A percentile compares a stretch with the other conserved stretches of the same genome.
These are phyloP conservation scores for Strigamia maritima DNA, from an alignment of 2,888 invertebrate species.

Conservation along the genomic window DNA sequence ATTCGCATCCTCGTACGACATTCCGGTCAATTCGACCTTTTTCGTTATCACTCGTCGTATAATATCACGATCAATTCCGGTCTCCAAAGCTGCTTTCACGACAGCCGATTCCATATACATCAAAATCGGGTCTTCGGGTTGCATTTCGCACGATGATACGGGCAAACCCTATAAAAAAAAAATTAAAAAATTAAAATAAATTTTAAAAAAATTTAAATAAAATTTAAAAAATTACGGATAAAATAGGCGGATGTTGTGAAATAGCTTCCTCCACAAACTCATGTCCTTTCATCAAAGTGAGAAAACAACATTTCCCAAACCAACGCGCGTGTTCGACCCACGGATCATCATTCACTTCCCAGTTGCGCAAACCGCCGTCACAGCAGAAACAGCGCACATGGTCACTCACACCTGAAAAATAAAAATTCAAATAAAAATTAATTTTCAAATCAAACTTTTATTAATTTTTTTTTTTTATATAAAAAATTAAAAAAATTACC, in stretches of 20 bases:
- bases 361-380: conserved; percentile 88
- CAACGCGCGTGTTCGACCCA: conserved; percentile 94
- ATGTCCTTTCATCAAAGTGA: conserved; percentile 74
- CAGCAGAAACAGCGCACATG: conserved; percentile 91
- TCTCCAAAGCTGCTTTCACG: conserved; percentile 47
- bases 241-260: too few relatives aligned
- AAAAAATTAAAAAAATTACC: too few relatives aligned
- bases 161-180: not conserved
- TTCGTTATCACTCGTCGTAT: conserved; percentile 47
- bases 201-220: too few relatives aligned
- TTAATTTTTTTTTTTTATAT: not conserved
- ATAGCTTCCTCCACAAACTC: conserved; percentile 65
- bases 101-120: not conserved
- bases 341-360: conserved; percentile 86
- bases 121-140: not conserved
- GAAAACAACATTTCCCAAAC: conserved; percentile 82
- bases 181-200: too few relatives aligned
- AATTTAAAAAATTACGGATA: too few relatives aligned
- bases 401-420: conserved; percentile 63
- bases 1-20: conserved; percentile 47
- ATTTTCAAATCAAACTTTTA: not conserved
- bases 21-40: conserved; percentile 48
- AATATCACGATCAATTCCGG: conserved; percentile 47
- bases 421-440: conserved; percentile 9
- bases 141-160: not conserved